Evolutionary conservation across 2,888 invertebrate genomes (phyloP).

Genomic region (Cynaeus angustus): DNA sequence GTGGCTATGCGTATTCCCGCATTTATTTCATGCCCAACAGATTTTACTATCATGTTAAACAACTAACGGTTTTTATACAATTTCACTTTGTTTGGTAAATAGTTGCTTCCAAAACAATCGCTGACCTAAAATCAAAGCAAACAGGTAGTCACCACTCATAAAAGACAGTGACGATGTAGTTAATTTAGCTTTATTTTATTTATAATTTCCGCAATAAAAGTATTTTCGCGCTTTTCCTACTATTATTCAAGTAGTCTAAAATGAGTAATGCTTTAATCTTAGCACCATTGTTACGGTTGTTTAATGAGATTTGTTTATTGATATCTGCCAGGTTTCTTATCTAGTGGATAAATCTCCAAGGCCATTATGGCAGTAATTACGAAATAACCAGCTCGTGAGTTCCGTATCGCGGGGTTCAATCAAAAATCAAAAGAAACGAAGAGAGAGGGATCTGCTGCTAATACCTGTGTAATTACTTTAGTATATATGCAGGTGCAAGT

Average conservation of each 20-base stretch:
- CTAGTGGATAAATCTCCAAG: conserved; percentile 27
- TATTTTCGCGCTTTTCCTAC: no score
- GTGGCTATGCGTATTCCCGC: conserved; percentile 4
- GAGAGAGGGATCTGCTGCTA: conserved; percentile 19
- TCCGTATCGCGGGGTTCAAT: conserved; percentile 19
- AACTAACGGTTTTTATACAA: conserved; percentile 25
- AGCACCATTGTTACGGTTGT: conserved; percentile 6
- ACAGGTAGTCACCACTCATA: background rate
- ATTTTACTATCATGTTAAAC: conserved; percentile 29
- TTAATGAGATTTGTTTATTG: conserved; percentile 15
- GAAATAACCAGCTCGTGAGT: conserved; percentile 31
- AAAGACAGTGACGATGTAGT: no score
- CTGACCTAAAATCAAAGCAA: conserved; percentile 19
- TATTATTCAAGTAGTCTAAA: background rate
- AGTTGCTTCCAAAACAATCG: conserved; percentile 1
- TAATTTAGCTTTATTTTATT: no score
- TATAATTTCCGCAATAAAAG: no score
- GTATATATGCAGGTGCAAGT: conserved; percentile 46
- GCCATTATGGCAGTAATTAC: conserved; percentile 30
- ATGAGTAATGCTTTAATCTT: background rate
- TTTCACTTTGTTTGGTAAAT: conserved; percentile 39
- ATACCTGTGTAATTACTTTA: conserved; percentile 36
- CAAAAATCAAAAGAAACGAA: conserved; percentile 25
- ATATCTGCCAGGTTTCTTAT: conserved; percentile 21
- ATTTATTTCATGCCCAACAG: conserved; percentile 27